Evolutionary conservation across 2,113 vertebrate species (phyloP).

Genomic region (Gorsachius goisagi): DNA sequence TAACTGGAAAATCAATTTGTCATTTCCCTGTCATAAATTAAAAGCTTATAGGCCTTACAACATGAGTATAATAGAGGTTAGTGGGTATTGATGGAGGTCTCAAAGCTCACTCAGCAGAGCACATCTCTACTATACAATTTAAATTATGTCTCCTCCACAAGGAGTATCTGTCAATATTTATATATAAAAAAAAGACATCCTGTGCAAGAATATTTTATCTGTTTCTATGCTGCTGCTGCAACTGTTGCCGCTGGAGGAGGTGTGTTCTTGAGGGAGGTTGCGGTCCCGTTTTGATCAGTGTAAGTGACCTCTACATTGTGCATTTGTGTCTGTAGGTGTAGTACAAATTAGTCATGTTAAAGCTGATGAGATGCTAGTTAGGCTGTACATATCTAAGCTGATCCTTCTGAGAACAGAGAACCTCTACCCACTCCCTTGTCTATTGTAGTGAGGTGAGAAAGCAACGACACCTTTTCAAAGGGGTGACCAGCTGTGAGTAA

Average conservation of each 20-base stretch:
- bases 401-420: background rate
- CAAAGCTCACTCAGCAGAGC: constrained; percentile 53
- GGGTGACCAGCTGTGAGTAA: background rate
- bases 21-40: constrained; percentile 68
- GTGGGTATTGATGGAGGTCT: constrained; percentile 64
- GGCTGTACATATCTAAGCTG: background rate
- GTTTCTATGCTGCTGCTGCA: background rate
- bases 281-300: background rate
- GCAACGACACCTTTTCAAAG: background rate
- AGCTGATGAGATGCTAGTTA: background rate
- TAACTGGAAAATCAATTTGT: constrained; percentile 71
- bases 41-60: constrained; percentile 64
- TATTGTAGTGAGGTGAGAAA: background rate
- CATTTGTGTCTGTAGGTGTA: background rate
- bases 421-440: background rate
- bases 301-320: background rate
- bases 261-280: background rate
- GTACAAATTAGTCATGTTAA: background rate
- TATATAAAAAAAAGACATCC: constrained; percentile 17
- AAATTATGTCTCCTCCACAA: constrained; percentile 50
- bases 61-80: constrained; percentile 66
- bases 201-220: background rate
- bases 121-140: constrained; percentile 51
- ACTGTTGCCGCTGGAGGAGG: background rate
- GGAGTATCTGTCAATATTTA: constrained; percentile 60